phyloP scores from a whole-genome alignment of 2,113 vertebrate species.

The Gracilinanus agilis region DNA sequence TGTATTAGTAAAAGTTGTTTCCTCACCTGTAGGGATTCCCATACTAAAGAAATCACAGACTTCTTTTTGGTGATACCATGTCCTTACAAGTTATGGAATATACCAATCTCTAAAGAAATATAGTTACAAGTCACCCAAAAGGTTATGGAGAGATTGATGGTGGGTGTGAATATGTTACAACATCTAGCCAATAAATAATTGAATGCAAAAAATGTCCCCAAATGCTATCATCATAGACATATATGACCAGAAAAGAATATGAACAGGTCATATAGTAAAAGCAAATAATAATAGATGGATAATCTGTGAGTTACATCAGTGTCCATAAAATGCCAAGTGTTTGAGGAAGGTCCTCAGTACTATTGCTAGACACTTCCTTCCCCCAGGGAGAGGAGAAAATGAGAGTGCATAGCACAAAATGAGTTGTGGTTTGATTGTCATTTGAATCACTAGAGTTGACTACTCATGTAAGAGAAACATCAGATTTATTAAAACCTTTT shows the following conservation, averaged over 20 bases:
- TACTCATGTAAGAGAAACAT: no score
- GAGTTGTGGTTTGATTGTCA: no score
- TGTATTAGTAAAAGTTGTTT: background rate
- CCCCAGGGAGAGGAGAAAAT: no score
- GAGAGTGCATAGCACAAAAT: no score
- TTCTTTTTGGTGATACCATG: background rate
- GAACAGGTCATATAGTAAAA: background rate
- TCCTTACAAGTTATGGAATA: background rate
- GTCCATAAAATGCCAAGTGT: background rate
- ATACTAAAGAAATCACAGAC: background rate
- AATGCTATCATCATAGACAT: background rate
- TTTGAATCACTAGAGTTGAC: no score
- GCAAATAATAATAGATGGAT: background rate
- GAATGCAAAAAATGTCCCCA: background rate
- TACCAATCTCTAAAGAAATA: background rate
- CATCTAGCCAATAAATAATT: background rate
- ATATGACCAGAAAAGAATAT: background rate
- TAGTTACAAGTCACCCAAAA: background rate
- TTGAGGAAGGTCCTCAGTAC: no score
- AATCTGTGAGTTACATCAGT: background rate
- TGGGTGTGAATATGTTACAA: background rate
- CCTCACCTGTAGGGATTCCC: background rate
- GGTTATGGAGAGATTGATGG: background rate
- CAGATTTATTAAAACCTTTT: no score
- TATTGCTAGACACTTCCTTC: no score